phyloP scores from a whole-genome alignment of 2,797 vertebrate genomes.

The Gymnothorax reevesii region DNA sequence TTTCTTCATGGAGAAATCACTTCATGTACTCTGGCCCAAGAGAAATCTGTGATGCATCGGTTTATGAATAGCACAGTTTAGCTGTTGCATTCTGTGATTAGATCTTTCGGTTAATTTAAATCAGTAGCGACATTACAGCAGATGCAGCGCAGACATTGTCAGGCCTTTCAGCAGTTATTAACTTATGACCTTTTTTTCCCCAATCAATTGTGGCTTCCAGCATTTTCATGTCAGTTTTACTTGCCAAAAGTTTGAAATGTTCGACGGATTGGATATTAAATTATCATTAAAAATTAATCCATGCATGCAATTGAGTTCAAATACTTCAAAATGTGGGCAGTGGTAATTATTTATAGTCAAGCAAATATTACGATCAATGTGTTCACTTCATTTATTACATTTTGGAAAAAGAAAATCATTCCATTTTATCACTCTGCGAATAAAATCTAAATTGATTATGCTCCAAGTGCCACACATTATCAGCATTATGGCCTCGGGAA shows the following conservation, averaged over 20 bases:
- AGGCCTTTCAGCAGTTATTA: slow-evolving; percentile 44
- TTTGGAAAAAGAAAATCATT: background rate
- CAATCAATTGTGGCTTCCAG: slow-evolving; percentile 18
- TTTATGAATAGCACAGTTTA: slow-evolving; percentile 45
- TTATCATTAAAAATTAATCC: background rate
- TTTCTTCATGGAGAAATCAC: slow-evolving; percentile 1
- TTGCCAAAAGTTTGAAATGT: slow-evolving; percentile 31
- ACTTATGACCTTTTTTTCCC: background rate
- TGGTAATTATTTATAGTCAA: background rate
- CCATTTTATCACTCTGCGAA: background rate
- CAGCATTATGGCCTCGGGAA: background rate
- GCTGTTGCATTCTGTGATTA: slow-evolving; percentile 47
- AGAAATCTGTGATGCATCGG: slow-evolving; percentile 23
- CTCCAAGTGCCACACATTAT: background rate
- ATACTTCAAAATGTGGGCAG: slow-evolving; percentile 14
- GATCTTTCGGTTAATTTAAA: slow-evolving; percentile 40
- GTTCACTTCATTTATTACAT: background rate
- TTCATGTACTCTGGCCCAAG: background rate
- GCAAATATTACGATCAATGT: slow-evolving; percentile 4
- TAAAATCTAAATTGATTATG: slow-evolving; percentile 4
- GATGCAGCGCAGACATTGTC: slow-evolving; percentile 41
- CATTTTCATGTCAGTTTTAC: slow-evolving; percentile 38
- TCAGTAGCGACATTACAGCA: slow-evolving; percentile 45
- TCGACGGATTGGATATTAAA: slow-evolving; percentile 24
- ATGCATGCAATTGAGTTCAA: slow-evolving; percentile 16